Conservation (phyloP, 2,797 vertebrate genomes). For the Perodicticus potto region DNA sequence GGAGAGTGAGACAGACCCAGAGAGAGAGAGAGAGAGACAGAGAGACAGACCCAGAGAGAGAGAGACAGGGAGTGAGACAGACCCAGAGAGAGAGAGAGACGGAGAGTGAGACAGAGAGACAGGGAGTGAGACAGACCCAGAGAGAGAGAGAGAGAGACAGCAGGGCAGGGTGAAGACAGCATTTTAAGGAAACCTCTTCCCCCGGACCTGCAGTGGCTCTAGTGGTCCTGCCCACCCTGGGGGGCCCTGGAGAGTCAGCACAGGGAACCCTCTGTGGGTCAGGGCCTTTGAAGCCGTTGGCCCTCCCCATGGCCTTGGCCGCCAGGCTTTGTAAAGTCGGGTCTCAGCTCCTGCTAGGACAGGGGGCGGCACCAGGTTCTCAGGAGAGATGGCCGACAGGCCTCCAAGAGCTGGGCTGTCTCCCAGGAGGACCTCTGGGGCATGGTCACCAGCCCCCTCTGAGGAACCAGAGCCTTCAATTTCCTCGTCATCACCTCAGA, state of each 20-base stretch:
- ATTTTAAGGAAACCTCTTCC: too few species aligned
- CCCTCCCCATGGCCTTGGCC: not conserved
- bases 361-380: not conserved
- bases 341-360: not conserved
- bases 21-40: too few species aligned
- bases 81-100: not conserved
- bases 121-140: not conserved
- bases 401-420: not conserved
- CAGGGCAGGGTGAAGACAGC: not conserved
- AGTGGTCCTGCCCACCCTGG: not conserved
- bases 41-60: not conserved
- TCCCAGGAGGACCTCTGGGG: not conserved
- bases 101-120: not conserved
- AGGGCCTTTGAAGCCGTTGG: fast-evolving
- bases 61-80: not conserved
- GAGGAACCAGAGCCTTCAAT: not conserved
- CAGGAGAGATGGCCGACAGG: too few species aligned
- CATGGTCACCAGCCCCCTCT: fast-evolving
- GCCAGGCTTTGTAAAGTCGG: not conserved
- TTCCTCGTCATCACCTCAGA: not conserved
- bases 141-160: too few species aligned
- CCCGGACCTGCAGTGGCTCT: not conserved
- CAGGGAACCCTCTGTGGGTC: fast-evolving
- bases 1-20: too few species aligned
- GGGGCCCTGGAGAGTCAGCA: not conserved